A percentile compares a stretch with the other conserved stretches of the same genome.
These are phyloP conservation scores for Hemithea aestivaria DNA, from an alignment of 2,888 invertebrate species.

Conservation along the genomic window DNA sequence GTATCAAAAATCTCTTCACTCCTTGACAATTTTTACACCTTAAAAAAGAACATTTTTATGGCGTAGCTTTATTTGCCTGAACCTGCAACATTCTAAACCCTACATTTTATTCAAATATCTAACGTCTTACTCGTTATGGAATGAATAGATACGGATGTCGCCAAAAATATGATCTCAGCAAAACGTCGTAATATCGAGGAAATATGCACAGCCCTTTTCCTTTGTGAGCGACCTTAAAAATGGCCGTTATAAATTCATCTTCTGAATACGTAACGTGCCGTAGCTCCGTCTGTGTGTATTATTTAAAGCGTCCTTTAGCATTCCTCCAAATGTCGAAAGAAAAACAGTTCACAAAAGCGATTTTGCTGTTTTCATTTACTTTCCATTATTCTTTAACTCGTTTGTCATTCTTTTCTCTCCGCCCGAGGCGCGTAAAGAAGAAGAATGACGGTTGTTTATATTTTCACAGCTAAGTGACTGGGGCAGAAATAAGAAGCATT, in stretches of 20 bases:
- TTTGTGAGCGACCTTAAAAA: constrained; percentile 31
- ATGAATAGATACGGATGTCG: constrained; percentile 14
- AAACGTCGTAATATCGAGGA: constrained; percentile 25
- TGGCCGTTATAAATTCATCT: constrained; percentile 36
- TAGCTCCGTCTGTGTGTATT: constrained; percentile 38
- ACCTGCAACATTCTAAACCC: too few species aligned
- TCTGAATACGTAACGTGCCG: constrained; percentile 43
- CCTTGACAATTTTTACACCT: too few species aligned
- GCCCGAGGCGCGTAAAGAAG: constrained; percentile 61
- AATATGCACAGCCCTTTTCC: constrained; percentile 28
- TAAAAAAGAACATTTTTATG: too few species aligned
- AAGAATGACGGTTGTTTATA: constrained; percentile 68
- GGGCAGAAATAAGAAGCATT: constrained; percentile 56
- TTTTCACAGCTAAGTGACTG: constrained; percentile 66
- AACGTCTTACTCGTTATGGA: too few species aligned
- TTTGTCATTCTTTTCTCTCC: constrained; percentile 72
- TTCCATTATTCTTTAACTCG: constrained; percentile 74
- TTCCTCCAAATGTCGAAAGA: constrained; percentile 50
- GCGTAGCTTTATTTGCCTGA: too few species aligned
- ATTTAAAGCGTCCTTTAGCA: constrained; percentile 43
- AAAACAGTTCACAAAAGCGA: constrained; percentile 69
- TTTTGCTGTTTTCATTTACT: constrained; percentile 74
- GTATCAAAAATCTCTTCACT: too few species aligned
- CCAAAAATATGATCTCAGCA: constrained; percentile 23
- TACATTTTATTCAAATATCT: too few species aligned